phyloP scores from a whole-genome alignment of 2,797 vertebrate species.

The Semotilus atromaculatus region DNA sequence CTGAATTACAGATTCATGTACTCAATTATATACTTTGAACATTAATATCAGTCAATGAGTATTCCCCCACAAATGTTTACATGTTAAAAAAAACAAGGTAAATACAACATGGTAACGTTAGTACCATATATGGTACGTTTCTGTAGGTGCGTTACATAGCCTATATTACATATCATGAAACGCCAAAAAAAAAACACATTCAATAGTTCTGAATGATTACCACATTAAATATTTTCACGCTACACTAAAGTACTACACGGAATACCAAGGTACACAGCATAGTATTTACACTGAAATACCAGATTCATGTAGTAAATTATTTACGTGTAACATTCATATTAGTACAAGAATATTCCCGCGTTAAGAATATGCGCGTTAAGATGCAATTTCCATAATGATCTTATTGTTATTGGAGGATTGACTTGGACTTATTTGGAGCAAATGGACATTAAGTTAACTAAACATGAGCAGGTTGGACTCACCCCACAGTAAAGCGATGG shows the following conservation, averaged over 20 bases:
- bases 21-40: background rate
- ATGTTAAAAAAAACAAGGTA: background rate
- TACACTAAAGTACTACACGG: background rate
- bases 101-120: background rate
- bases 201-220: background rate
- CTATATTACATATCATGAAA: background rate
- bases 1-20: background rate
- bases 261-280: background rate
- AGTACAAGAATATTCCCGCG: background rate
- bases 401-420: background rate
- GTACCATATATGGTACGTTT: background rate
- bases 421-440: background rate
- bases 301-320: background rate
- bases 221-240: background rate
- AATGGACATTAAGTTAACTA: constrained; percentile 24
- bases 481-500: constrained; percentile 74
- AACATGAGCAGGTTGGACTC: constrained; percentile 64
- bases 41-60: background rate
- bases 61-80: background rate
- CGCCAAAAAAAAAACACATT: background rate
- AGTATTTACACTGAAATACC: background rate
- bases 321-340: too few relatives aligned
- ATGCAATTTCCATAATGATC: background rate
- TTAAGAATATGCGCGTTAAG: background rate
- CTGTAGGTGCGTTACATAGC: background rate